Base-by-base conservation (phyloP, 2,888 invertebrate species). In the Epistrophella euchroma region DNA sequence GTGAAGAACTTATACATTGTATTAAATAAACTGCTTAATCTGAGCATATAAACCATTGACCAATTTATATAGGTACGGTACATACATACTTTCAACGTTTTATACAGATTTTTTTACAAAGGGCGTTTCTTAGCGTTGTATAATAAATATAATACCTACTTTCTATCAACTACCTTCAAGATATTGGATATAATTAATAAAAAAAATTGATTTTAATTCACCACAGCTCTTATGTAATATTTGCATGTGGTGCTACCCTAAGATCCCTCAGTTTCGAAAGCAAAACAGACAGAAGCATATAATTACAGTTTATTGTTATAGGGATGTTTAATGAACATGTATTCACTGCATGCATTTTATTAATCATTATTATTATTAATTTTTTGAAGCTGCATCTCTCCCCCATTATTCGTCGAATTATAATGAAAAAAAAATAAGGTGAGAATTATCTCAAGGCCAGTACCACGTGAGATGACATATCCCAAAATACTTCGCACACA, bases 381-480 rank as follows among this genome's bases (percentile, higher is more conserved):
- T 58, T 35, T 58, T 17, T 58, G 1, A 40, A 28, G 10, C 9
- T 45, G 43, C 45, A 45, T 64, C 10, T 47, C 19, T 35, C 10
- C 15, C 15, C 17, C 64, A 47, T 10, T 6, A 25, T 9, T 37
- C 15, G 17, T 47, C 17, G 17, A 47, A 47, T 66, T 0, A 35
- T 22, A 13, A 22, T 11, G 15, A 25, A 43, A 17, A 28, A 13
- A 60, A 40, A 32, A 66, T 50, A 25, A 37, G 52, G 68, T 68
- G 68, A 68, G 37, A 52, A 25, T 68, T 32, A 60, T 32, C 50
- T 50, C 70, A 52, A 75, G 75, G 70, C 40, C 32, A 62, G 70
- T 62, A 13, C 68, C 70, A 77, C 35, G 40, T 62, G 60, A 70
- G 25, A 55, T 17, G 60, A 25, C 45, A 50, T n/a, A 37, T 50